Percentiles rank a stretch among this genome's conserved stretches.
phyloP scores from a whole-genome alignment of 2,797 vertebrate species.

The Lepilemur septentrionalis region DNA sequence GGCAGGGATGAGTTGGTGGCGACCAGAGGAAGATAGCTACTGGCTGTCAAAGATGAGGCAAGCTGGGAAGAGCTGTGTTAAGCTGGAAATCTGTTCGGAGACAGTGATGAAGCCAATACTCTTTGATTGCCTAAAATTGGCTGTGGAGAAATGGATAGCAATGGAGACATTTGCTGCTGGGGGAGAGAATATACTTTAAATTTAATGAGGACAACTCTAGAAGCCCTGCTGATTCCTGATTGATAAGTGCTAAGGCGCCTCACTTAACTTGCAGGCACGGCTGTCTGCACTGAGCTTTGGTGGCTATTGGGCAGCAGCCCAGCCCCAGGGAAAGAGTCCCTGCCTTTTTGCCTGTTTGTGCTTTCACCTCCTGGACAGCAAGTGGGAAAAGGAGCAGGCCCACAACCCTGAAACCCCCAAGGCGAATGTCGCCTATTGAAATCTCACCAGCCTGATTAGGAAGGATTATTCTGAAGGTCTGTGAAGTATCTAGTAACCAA shows the following conservation, averaged over 20 bases:
- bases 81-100: conserved; percentile 68
- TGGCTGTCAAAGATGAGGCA: conserved; percentile 65
- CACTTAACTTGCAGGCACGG: conserved; percentile 69
- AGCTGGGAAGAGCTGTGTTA: conserved; percentile 62
- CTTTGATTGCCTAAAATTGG: conserved; percentile 80
- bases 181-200: conserved; percentile 79
- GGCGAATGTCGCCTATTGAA: conserved; percentile 74
- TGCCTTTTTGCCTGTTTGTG: conserved; percentile 36
- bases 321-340: conserved; percentile 51
- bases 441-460: conserved; percentile 81
- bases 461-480: conserved; percentile 83
- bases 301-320: conserved; percentile 55
- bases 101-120: conserved; percentile 73
- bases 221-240: conserved; percentile 79
- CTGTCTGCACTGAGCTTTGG: conserved; percentile 54
- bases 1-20: conserved; percentile 9
- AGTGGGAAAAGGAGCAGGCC: conserved; percentile 29
- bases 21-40: conserved; percentile 30
- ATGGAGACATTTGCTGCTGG: conserved; percentile 73
- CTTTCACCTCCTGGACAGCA: conserved; percentile 45
- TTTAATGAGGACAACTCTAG: conserved; percentile 80
- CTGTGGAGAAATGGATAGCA: conserved; percentile 76
- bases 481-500: conserved; percentile 85
- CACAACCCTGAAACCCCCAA: neutral
- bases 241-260: conserved; percentile 65